A percentile compares a stretch with the other conserved stretches of the same genome.
Conservation (phyloP, 2,888 invertebrate genomes). For the Cremastinae sp. region DNA sequence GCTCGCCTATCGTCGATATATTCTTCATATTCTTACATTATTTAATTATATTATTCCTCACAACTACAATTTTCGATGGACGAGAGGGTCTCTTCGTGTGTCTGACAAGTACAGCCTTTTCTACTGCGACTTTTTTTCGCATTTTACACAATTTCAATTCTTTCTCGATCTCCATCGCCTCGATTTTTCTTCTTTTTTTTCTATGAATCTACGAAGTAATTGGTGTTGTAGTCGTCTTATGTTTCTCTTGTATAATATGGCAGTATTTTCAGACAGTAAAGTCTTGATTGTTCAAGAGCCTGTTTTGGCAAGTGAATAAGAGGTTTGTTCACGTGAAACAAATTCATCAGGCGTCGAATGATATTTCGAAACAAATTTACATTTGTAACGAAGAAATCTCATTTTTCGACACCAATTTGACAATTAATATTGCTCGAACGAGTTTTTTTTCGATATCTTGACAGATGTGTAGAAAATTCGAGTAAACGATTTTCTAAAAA, state of each 20-base stretch:
- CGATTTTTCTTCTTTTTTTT: slow-evolving; percentile 19
- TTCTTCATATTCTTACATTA: slow-evolving; percentile 41
- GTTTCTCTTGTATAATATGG: slow-evolving; percentile 61
- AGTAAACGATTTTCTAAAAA: too few relatives aligned
- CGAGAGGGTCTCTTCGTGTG: slow-evolving; percentile 40
- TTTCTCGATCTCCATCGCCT: slow-evolving; percentile 1
- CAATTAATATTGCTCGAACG: too few relatives aligned
- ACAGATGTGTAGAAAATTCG: too few relatives aligned
- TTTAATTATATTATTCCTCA: slow-evolving; percentile 40
- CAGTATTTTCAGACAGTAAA: slow-evolving; percentile 50
- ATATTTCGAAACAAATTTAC: slow-evolving; percentile 5
- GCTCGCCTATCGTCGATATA: slow-evolving; percentile 59
- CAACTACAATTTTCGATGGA: slow-evolving; percentile 32
- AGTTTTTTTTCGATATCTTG: too few relatives aligned
- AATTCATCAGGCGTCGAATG: background rate
- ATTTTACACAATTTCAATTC: background rate
- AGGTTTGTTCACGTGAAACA: background rate
- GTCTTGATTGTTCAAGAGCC: background rate
- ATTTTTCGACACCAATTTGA: too few relatives aligned
- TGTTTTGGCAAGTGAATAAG: background rate
- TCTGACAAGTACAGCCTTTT: slow-evolving; percentile 19
- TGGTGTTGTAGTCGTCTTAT: slow-evolving; percentile 52
- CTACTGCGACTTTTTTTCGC: slow-evolving; percentile 20
- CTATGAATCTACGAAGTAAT: slow-evolving; percentile 4
- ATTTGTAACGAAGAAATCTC: too few relatives aligned